phyloP scores from a whole-genome alignment of 2,888 invertebrate species.

The Aporophyla lueneburgensis region DNA sequence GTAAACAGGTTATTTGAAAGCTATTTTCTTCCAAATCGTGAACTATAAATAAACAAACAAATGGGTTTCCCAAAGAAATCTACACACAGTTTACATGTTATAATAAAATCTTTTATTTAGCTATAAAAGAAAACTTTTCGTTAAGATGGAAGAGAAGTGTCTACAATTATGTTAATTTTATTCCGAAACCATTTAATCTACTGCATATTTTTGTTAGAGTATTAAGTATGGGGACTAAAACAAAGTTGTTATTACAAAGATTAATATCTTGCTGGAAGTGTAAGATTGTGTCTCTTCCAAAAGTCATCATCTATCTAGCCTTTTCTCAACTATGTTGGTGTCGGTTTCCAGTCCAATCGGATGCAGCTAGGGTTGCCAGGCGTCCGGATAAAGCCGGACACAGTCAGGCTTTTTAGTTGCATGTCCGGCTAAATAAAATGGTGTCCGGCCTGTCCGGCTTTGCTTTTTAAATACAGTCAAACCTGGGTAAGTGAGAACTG shows the following conservation, averaged over 20 bases:
- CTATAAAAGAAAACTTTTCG: slow-evolving; percentile 48
- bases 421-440: too few species aligned
- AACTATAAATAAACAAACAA: slow-evolving; percentile 47
- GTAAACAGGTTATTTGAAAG: slow-evolving; percentile 34
- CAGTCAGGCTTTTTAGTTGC: too few species aligned
- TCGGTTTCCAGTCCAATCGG: too few species aligned
- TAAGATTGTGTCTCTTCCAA: not conserved
- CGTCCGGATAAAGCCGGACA: too few species aligned
- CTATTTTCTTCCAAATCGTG: slow-evolving; percentile 12
- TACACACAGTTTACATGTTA: slow-evolving; percentile 22
- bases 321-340: too few species aligned
- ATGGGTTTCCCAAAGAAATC: slow-evolving; percentile 28
- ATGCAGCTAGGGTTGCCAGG: too few species aligned
- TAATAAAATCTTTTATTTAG: slow-evolving; percentile 50
- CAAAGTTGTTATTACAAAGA: slow-evolving; percentile 23
- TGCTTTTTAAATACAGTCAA: too few species aligned
- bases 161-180: slow-evolving; percentile 51
- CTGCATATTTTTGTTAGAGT: slow-evolving; percentile 28
- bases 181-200: slow-evolving; percentile 51
- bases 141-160: not conserved
- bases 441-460: too few species aligned
- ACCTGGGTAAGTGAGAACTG: too few species aligned
- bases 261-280: slow-evolving; percentile 39
- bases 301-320: too few species aligned
- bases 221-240: slow-evolving; percentile 23